phyloP scores from a whole-genome alignment of 1,140 invertebrate genomes.

The Hormaphis cornu region DNA sequence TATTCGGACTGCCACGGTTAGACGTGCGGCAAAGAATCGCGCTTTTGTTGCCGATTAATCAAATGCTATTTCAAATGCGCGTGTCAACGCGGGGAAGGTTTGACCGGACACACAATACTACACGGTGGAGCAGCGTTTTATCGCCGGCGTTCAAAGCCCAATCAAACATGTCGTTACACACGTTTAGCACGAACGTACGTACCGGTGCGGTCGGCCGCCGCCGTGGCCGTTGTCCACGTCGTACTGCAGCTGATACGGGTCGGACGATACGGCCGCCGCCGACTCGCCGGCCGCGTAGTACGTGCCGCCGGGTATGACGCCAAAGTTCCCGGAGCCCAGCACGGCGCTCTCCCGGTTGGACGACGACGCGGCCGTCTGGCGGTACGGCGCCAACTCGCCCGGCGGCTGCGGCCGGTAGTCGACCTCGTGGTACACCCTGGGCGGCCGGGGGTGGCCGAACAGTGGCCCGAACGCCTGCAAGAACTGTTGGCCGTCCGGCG shows the following conservation, averaged over 20 bases:
- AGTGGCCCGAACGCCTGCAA: slow-evolving; percentile 48
- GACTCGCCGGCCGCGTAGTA: slow-evolving; percentile 59
- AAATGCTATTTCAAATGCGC: too few relatives aligned
- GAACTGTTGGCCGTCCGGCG: slow-evolving; percentile 42
- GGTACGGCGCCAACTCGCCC: neutral
- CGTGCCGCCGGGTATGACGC: slow-evolving; percentile 74
- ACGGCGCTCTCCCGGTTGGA: slow-evolving; percentile 21
- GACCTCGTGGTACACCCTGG: slow-evolving; percentile 18
- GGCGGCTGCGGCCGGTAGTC: neutral
- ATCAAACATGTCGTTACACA: too few relatives aligned
- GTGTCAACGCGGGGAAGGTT: too few relatives aligned
- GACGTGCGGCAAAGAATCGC: too few relatives aligned
- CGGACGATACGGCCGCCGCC: slow-evolving; percentile 41
- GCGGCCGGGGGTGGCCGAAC: neutral
- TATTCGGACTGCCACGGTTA: too few relatives aligned
- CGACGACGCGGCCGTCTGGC: neutral
- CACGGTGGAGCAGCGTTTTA: too few relatives aligned
- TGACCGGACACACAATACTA: too few relatives aligned
- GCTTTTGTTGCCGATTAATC: too few relatives aligned
- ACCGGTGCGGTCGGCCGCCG: slow-evolving; percentile 50
- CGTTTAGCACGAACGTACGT: too few relatives aligned
- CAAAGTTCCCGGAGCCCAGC: slow-evolving; percentile 61
- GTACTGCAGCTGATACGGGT: slow-evolving; percentile 1
- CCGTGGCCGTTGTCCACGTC: slow-evolving; percentile 45
- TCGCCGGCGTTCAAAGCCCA: too few relatives aligned